Evolutionary conservation across 2,113 vertebrate genomes (phyloP), one percentile per base, ranked within the genome.

Genomic region (Haemorhous mexicanus): DNA sequence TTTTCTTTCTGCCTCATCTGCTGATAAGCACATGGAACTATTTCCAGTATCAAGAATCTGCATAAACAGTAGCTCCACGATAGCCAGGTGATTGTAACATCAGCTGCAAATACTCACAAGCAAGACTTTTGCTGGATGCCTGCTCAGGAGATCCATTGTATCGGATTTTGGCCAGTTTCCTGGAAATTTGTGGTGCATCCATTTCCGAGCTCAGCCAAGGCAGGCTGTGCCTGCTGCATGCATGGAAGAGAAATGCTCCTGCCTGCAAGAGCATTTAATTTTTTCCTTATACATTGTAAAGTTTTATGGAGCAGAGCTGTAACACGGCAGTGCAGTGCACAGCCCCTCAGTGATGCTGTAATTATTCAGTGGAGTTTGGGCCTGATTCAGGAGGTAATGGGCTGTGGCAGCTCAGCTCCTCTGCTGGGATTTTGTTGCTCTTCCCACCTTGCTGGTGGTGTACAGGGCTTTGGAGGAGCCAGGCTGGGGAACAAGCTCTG

Each of bases 351-450:
- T 79, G 58, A 68, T 91, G 64, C 89, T 89, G 53, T 28, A 83
- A 84, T 91, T 92, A 63, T 58, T 95, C 95, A 95, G 5, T 28
- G 61, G 76, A 94, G 47, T 47, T 43, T 93, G 91, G 94, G 80
- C 86, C 58, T 18, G 80, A 91, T 94, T 94, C 93, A 49, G 43
- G 77, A 84, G 83, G 91, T 74, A 95, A 98, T 97, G 95, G 95
- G 28, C 96, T 97, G 93, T 75, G 93, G 95, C 97, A 74, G 87
- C 76, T 95, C 95, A 95, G 94, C 96, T 47, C 92, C 91, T 68
- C 86, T 64, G 79, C 56, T 86, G 94, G 88, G 78, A 18, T 73
- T 95, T 87, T 68, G 64, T 18, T 84, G 79, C 72, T 50, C 21
- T 93, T 19, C 90, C 78, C 68, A 95, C 62, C 55, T 73, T 33